Conservation (phyloP, 2,888 invertebrate genomes). For the Ommatoiulus sabulosus region DNA sequence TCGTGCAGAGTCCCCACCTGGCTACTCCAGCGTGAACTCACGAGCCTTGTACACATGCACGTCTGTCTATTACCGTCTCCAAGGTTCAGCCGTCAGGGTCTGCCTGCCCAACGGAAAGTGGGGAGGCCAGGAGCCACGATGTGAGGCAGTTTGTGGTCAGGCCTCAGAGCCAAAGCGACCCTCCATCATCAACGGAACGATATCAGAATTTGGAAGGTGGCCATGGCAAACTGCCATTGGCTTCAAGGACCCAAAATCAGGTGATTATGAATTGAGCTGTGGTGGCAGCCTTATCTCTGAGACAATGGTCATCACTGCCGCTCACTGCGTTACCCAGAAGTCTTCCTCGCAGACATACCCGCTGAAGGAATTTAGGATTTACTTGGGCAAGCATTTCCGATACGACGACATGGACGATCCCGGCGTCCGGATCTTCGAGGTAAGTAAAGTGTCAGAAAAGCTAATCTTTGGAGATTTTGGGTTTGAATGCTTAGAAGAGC, state of each 20-base stretch:
- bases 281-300: conserved; percentile 61
- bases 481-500: no score
- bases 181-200: conserved; percentile 62
- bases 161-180: conserved; percentile 61
- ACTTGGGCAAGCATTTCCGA: conserved; percentile 61
- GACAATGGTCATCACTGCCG: conserved; percentile 61
- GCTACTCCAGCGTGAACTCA: conserved; percentile 57
- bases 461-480: no score
- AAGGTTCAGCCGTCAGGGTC: conserved; percentile 60
- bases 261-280: conserved; percentile 60
- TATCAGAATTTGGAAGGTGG: conserved; percentile 61
- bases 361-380: conserved; percentile 59
- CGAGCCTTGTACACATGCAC: conserved; percentile 61
- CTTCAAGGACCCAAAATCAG: conserved; percentile 56
- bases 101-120: conserved; percentile 61
- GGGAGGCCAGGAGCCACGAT: conserved; percentile 62
- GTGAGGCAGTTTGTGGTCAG: conserved; percentile 61
- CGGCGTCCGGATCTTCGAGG: conserved; percentile 58
- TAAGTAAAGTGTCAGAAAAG: neutral
- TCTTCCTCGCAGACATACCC: conserved; percentile 28
- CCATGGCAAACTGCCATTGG: conserved; percentile 62
- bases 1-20: conserved; percentile 11
- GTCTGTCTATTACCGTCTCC: conserved; percentile 61
- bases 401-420: conserved; percentile 61
- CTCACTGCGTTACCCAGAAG: conserved; percentile 61